Percentiles rank a stretch among this genome's conserved stretches.
Evolutionary conservation across 2,113 vertebrate genomes (phyloP).

Genomic region (Scolopax mira): DNA sequence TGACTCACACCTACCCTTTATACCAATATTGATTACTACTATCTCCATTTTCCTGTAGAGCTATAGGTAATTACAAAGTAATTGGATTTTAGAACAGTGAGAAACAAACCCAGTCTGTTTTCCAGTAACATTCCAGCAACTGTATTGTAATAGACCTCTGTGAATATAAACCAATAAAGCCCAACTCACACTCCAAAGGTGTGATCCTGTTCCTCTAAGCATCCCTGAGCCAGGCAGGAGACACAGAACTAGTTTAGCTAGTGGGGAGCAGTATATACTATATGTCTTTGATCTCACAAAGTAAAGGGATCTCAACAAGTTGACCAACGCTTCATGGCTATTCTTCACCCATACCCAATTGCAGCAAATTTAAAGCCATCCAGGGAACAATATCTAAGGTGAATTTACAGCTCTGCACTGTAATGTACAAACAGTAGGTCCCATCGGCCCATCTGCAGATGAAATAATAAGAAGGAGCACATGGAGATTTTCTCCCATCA

Average conservation of each 20-base stretch:
- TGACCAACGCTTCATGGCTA: accelerated
- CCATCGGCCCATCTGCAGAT: not conserved
- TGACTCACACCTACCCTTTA: not conserved
- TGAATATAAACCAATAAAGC: not conserved
- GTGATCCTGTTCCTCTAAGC: not conserved
- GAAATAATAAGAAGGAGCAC: not conserved
- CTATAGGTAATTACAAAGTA: not conserved
- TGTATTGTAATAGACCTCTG: not conserved
- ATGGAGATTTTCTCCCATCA: not conserved
- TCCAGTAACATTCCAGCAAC: not conserved
- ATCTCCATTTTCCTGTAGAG: not conserved
- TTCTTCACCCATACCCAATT: not conserved
- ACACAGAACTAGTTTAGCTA: not conserved
- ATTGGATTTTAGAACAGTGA: not conserved
- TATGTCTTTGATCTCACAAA: not conserved
- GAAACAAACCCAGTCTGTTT: not conserved
- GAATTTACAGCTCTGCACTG: not conserved
- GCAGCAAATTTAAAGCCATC: not conserved
- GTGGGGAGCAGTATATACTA: no score
- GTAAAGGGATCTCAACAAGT: not conserved
- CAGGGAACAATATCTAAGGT: not conserved
- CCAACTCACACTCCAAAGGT: not conserved
- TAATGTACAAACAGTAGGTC: not conserved
- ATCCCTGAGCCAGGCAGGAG: not conserved
- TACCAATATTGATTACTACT: not conserved